These are phyloP conservation scores for Galaxea fascicularis DNA, from an alignment of 92 coral and sea anemone species.

Conservation along the genomic window DNA sequence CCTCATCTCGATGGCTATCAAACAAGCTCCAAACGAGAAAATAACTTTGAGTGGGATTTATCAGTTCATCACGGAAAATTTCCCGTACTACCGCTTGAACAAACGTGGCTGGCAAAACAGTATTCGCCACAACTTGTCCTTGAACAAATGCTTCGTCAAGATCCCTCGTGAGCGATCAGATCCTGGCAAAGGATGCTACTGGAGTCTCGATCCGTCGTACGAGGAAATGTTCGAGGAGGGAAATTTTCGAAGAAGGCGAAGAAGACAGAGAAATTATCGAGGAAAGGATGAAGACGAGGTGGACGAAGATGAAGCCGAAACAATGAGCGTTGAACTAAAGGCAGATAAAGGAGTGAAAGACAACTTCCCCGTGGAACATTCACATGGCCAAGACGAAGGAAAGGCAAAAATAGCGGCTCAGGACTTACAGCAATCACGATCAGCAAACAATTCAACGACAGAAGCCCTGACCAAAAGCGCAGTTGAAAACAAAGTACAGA, in stretches of 20 bases:
- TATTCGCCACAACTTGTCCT: constrained; percentile 94
- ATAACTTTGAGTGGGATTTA: constrained; percentile 96
- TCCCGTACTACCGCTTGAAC: constrained; percentile 96
- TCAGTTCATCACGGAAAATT: constrained; percentile 94
- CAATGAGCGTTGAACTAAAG: constrained; percentile 5
- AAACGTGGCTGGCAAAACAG: constrained; percentile 99
- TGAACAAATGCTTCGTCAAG: constrained; percentile 96
- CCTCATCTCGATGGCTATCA: constrained; percentile 98
- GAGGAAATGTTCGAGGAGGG: constrained; percentile 99
- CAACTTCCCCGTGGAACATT: background rate
- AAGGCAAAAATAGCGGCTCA: background rate
- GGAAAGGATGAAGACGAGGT: constrained; percentile 33
- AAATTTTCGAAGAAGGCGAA: constrained; percentile 91
- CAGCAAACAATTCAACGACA: background rate
- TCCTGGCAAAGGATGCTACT: constrained; percentile 98
- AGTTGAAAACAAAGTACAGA: background rate
- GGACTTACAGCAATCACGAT: background rate
- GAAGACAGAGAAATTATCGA: constrained; percentile 58
- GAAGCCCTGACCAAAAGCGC: background rate
- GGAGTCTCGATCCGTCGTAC: constrained; percentile 94
- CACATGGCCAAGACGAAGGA: background rate
- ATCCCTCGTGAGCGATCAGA: constrained; percentile 93
- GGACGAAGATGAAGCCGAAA: constrained; percentile 39
- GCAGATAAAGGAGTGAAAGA: background rate
- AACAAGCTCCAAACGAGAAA: constrained; percentile 88